Percentiles rank a stretch among this genome's conserved stretches.
Evolutionary conservation across 1,140 invertebrate genomes (phyloP).

Genomic region (Arctopsyche grandis): DNA sequence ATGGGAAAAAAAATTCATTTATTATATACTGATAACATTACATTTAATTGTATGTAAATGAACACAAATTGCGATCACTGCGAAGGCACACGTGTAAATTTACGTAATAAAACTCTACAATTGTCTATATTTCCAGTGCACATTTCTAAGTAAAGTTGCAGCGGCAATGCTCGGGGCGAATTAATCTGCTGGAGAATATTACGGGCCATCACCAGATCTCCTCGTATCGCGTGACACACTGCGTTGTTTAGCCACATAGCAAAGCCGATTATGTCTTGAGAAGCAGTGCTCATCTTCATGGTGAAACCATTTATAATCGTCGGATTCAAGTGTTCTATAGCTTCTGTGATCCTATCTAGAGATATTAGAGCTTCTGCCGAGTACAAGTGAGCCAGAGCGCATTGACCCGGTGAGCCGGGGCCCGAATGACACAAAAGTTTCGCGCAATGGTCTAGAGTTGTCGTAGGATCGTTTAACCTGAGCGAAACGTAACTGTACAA

Average conservation of each 20-base stretch:
- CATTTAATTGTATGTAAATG: constrained; percentile 3
- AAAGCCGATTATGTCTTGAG: constrained; percentile 62
- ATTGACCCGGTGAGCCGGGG: constrained; percentile 59
- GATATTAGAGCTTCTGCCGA: constrained; percentile 89
- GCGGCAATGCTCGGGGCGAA: constrained; percentile 61
- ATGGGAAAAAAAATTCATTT: background rate
- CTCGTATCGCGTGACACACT: constrained; percentile 62
- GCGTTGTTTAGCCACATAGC: constrained; percentile 65
- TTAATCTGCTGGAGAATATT: constrained; percentile 64
- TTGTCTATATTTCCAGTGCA: constrained; percentile 65
- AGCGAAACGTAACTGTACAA: constrained; percentile 86
- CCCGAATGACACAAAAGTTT: background rate
- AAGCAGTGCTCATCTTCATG: constrained; percentile 59
- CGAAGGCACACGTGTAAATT: constrained; percentile 49
- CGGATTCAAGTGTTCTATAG: constrained; percentile 85
- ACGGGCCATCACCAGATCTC: constrained; percentile 61
- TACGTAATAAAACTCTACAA: constrained; percentile 62
- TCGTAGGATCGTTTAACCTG: constrained; percentile 84
- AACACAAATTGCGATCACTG: constrained; percentile 5
- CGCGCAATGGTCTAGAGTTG: constrained; percentile 69
- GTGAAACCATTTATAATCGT: constrained; percentile 72
- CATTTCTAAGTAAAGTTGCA: constrained; percentile 66
- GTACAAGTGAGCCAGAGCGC: constrained; percentile 88
- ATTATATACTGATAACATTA: background rate
- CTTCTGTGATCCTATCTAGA: constrained; percentile 84